Conservation (phyloP, 1,140 invertebrate genomes). For the Nasonia vitripennis region DNA sequence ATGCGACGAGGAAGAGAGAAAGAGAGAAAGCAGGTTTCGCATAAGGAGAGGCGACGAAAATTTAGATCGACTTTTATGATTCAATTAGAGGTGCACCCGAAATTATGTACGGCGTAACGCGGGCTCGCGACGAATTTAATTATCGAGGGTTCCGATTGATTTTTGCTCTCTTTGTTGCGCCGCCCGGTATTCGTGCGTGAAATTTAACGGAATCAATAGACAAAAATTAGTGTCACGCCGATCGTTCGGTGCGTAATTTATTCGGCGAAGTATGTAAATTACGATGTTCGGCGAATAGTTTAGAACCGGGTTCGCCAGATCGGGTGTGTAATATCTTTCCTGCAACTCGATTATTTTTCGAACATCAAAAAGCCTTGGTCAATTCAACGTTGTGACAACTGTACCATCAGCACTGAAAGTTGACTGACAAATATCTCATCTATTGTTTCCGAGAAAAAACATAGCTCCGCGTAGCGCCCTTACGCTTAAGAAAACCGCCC, state of each 20-base stretch:
- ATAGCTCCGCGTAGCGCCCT: too few relatives aligned
- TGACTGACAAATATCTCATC: too few relatives aligned
- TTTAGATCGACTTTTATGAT: conserved; percentile 40
- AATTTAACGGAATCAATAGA: neutral
- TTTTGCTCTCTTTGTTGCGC: neutral
- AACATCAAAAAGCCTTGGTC: too few relatives aligned
- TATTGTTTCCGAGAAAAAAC: too few relatives aligned
- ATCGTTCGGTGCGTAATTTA: neutral
- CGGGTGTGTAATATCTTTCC: neutral
- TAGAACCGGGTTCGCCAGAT: neutral
- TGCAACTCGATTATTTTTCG: neutral
- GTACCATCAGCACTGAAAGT: too few relatives aligned
- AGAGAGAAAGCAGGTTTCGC: conserved; percentile 17
- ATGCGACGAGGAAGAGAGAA: neutral
- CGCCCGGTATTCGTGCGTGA: neutral
- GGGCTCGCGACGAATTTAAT: neutral
- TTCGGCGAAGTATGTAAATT: neutral
- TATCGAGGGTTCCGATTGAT: neutral
- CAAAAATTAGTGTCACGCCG: neutral
- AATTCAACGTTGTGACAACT: too few relatives aligned
- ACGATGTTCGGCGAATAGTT: neutral
- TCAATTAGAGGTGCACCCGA: conserved; percentile 32
- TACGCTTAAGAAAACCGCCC: too few relatives aligned
- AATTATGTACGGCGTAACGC: neutral
- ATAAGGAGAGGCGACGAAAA: neutral